Evolutionary conservation across 2,888 invertebrate genomes (phyloP), one percentile per base, ranked within the genome.

Genomic region (Acanthopleura granulata): DNA sequence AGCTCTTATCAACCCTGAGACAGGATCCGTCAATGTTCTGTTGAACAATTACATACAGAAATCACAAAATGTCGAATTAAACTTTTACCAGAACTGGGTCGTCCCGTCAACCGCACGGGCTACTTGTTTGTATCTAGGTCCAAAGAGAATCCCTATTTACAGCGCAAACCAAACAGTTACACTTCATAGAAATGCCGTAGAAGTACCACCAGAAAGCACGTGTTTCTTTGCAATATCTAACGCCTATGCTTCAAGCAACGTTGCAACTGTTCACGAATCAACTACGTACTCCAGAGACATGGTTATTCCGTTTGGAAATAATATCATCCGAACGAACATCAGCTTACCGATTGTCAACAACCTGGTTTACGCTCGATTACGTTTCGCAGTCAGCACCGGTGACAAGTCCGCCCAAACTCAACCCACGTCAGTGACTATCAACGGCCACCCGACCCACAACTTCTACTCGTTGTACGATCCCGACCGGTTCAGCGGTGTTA

Each of bases 201-300:
- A 62, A 18, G 22, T 74, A 18, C 70, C 29, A 0, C 16, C 71
- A 14, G 74, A 74, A 27, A n/a, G 29, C 22, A 70, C 70, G 29
- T 74, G 74, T 16, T 51, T 74, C 29, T 74, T 71, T 49, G 27
- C 22, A 0, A 70, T 74, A 27, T n/a, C 27, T 0, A 29, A 70
- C 0, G 29, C 25, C 29, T 18, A 15, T 16, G 66, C 50, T 49
- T 49, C 49, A 11, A 12, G 62, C 3, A 14, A 15, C 27, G 9
- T 66, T 15, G 14, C n/a, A 12, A 66, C 50, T 50, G 27, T 49
- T 27, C 22, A 69, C 16, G 74, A 74, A 50, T 50, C 49, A 1
- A 69, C n/a, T n/a, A 29, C 49, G 6, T 74, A 74, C 49, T 62
- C 62, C 22, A n/a, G 40, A 15, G 62, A 66, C 0, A 50, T 74